Conservation (phyloP, 2,888 invertebrate species). For the Agonopterix arenella region DNA sequence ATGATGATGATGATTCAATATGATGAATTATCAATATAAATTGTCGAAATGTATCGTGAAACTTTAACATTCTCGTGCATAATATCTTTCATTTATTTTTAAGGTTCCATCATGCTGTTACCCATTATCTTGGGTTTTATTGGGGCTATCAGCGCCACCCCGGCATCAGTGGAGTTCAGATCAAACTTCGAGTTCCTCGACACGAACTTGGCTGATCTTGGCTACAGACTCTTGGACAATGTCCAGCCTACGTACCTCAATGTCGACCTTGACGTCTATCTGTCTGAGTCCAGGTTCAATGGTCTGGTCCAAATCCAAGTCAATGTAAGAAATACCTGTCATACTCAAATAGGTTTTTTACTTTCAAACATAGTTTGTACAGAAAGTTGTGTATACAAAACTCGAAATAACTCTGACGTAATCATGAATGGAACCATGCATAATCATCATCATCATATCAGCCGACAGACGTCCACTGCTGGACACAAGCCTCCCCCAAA, state of each 20-base stretch:
- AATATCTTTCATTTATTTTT: constrained; percentile 3
- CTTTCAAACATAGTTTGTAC: too few species aligned
- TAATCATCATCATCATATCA: too few species aligned
- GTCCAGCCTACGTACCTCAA: constrained; percentile 42
- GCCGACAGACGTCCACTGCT: too few species aligned
- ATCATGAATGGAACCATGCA: too few species aligned
- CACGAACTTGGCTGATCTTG: constrained; percentile 46
- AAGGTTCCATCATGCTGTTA: constrained; percentile 47
- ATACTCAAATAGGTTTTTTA: too few species aligned
- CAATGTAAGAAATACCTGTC: constrained; percentile 29
- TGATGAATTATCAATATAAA: too few species aligned
- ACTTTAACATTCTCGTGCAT: not conserved
- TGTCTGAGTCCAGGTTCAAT: constrained; percentile 38
- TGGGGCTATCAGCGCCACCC: constrained; percentile 37
- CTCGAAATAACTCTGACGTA: too few species aligned
- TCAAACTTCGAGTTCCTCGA: constrained; percentile 46
- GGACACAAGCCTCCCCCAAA: too few species aligned
- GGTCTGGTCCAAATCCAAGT: constrained; percentile 41
- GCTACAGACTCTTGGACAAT: constrained; percentile 43
- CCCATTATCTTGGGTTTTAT: constrained; percentile 34
- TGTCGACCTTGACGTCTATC: constrained; percentile 51
- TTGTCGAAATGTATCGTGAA: too few species aligned
- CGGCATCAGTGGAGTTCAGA: constrained; percentile 35
- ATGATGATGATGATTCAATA: too few species aligned
- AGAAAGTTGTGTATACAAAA: too few species aligned